Conservation (phyloP, 2,888 invertebrate genomes). For the Camponotus fellah region DNA sequence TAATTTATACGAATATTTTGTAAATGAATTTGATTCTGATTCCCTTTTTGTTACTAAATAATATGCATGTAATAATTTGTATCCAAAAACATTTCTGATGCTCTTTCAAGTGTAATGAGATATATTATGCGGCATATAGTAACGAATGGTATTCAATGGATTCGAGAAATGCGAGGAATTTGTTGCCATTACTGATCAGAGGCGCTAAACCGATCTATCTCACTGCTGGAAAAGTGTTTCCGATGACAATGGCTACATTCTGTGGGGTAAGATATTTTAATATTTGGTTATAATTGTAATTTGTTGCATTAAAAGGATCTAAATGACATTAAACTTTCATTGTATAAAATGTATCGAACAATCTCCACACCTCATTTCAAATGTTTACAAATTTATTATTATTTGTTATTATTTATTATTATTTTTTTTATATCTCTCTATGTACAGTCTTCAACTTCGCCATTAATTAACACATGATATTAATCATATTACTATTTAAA, state of each 20-base stretch:
- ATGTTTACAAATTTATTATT: too few species aligned
- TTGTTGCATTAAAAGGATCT: not conserved
- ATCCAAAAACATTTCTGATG: not conserved
- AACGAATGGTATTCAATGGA: slow-evolving; percentile 46
- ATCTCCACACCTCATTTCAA: not conserved
- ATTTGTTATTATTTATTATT: not conserved
- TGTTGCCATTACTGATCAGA: slow-evolving; percentile 57
- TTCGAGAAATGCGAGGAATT: not conserved
- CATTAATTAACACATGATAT: not conserved
- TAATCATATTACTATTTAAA: not conserved
- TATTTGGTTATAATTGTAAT: not conserved
- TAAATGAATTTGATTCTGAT: not conserved
- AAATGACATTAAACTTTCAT: not conserved
- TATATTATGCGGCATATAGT: slow-evolving; percentile 38
- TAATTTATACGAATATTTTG: not conserved
- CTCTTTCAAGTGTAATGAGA: slow-evolving; percentile 50
- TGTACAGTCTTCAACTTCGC: not conserved
- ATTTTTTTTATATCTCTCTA: not conserved
- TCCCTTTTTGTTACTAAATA: not conserved
- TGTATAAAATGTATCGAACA: too few species aligned
- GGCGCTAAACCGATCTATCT: slow-evolving; percentile 51
- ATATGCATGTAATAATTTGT: not conserved
- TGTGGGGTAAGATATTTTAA: slow-evolving; percentile 59
- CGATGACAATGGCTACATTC: slow-evolving; percentile 63
- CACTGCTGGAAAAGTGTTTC: slow-evolving; percentile 66